Base-by-base conservation (phyloP, 2,888 invertebrate species). In the Cephus rjabovi region DNA sequence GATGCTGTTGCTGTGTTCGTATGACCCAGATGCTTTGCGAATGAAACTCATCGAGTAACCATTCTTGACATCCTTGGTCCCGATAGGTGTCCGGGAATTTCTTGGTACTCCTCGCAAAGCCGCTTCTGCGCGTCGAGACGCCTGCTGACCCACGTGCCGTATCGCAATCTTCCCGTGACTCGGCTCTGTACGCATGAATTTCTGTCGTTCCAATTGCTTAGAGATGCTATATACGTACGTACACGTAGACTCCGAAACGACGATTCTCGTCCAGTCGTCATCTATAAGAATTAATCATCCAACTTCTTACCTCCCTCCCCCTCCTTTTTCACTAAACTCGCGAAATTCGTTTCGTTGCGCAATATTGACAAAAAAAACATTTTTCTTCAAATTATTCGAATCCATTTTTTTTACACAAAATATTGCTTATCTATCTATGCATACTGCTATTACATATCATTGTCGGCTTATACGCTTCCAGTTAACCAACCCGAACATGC, bases 1-100 rank as follows among this genome's bases (percentile, higher is more conserved):
- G 23, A 56, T 23, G 15, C 23, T 23, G 56, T 9, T 23, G 9
- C 23, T 56, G 56, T 56, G 9, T 23, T 56, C 9, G 56, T 56
- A 23, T 86, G 86, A 86, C 86, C 86, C 83, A 86, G 81, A 86
- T 86, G 84, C 84, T 81, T 83, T 86, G 79, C 83, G 82, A 85
- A 86, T 83, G 80, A 83, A 82, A 83, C 81, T 80, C 82, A 82
- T 84, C 79, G 71, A 73, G 34, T 56, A 78, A 79, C 80, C 82
- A 80, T 82, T 85, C 86, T 83, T 80, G 84, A 83, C 85, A 84
- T 86, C 85, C 86, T 83, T 84, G 81, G 81, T 76, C 81, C 74
- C 83, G 83, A 84, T 81, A 77, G 79, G 77, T 11, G 71, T 23
- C 71, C 33, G 33, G 71, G 71, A 71, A 71, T 71, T 31, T 71